Base-by-base conservation (phyloP, 2,888 invertebrate genomes). In the Cremastobaeus sp. region DNA sequence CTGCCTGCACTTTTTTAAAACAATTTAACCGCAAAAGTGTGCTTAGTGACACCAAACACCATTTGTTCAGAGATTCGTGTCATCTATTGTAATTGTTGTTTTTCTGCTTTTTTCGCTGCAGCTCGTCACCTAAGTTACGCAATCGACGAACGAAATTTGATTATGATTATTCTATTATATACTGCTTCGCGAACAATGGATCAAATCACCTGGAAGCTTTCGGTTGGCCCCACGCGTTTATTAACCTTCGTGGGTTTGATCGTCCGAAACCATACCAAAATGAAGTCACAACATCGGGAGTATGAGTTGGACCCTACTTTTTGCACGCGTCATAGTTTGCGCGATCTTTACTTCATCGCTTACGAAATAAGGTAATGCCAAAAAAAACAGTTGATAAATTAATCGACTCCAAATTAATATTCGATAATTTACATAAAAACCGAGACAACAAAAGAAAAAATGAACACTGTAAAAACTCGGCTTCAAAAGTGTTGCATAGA, bases 191-290 rank as follows among this genome's bases (percentile, higher is more conserved):
- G 64, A 71, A 71, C 71, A 71, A 71, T 71, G 65, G 71, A 65
- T 72, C 65, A 72, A 72, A 72, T 72, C 71, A 72, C 65, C 65
- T 72, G 65, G 71, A 72, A 72, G 71, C 71, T 72, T 47, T 72
- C 50, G 37, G 71, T 54, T 59, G 59, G 65, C 71, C 71, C 59
- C 59, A 65, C 47, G 54, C 54, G 71, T 72, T 72, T 72, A 72
- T 72, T 72, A 72, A 72, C 71, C 65, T 65, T 59, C 65, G 71
- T 54, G 28, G 65, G 65, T 72, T 65, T 72, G 71, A 72, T 72
- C 71, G 65, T 72, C 59, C 65, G 65, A 72, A 72, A 72, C 65
- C 71, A 72, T 72, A 59, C 64, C 41, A 48, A 72, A 71, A 71
- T 71, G 71, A 71, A 65, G 65, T 72, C 71, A 72, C 47, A 65